Percentiles rank a stretch among this genome's conserved stretches.
These are phyloP conservation scores for Calliphora vomitoria DNA, from an alignment of 2,888 invertebrate species.

Conservation along the genomic window DNA sequence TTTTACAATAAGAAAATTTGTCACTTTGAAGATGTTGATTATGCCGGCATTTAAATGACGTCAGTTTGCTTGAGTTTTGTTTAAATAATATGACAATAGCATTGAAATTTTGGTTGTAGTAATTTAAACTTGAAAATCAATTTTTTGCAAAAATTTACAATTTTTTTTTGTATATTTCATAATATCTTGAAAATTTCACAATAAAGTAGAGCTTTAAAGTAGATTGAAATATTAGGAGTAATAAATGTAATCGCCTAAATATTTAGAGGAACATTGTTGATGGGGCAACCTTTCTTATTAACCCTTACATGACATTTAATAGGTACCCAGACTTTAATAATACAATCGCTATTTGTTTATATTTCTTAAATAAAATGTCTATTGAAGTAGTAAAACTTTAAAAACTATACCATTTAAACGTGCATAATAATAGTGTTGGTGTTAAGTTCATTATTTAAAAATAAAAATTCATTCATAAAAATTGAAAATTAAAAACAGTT, in stretches of 20 bases:
- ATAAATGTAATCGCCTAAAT: not conserved
- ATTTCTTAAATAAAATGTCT: not conserved
- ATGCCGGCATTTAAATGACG: slow-evolving; percentile 52
- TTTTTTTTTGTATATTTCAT: not conserved
- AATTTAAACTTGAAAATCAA: slow-evolving; percentile 68
- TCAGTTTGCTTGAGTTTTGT: slow-evolving; percentile 31
- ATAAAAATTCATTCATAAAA: slow-evolving; percentile 56
- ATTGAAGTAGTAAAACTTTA: not conserved
- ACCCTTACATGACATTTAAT: not conserved
- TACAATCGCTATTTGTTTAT: not conserved
- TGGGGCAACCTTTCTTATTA: not conserved
- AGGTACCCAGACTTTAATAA: not conserved
- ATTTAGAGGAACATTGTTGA: not conserved
- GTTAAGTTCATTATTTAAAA: slow-evolving; percentile 29
- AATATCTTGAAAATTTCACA: not conserved
- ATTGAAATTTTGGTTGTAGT: slow-evolving; percentile 58
- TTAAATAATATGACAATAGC: slow-evolving; percentile 44
- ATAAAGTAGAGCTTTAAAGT: too few species aligned
- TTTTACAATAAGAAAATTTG: slow-evolving; percentile 37
- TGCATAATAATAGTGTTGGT: slow-evolving; percentile 32
- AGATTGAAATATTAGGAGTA: not conserved
- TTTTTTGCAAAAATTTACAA: slow-evolving; percentile 23
- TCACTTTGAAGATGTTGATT: slow-evolving; percentile 41
- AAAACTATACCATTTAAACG: not conserved
- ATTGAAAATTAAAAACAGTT: slow-evolving; percentile 29